Conservation (phyloP, 2,113 vertebrate species). For the Pungitius pungitius region DNA sequence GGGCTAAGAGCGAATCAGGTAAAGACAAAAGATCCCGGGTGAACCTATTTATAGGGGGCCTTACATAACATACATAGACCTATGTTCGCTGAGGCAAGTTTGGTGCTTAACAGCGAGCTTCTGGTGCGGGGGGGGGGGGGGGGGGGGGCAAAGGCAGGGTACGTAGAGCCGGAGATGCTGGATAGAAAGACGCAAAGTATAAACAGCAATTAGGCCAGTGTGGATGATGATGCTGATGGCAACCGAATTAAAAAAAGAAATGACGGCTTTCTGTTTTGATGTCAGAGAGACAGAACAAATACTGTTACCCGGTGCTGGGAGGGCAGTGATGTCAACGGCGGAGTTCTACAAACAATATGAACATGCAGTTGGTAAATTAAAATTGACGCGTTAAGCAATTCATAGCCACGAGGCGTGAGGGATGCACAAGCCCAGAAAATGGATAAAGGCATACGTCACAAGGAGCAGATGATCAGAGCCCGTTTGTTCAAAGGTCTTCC, state of each 20-base stretch:
- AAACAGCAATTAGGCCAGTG: conserved; percentile 48
- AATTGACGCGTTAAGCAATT: conserved; percentile 38
- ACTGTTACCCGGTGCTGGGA: conserved; percentile 51
- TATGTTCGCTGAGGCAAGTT: conserved; percentile 71
- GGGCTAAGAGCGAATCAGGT: conserved; percentile 86
- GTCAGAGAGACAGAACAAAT: conserved; percentile 39
- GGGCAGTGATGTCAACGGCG: conserved; percentile 57
- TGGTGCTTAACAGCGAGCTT: conserved; percentile 64
- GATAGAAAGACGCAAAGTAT: conserved; percentile 29
- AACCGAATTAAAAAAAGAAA: conserved; percentile 34
- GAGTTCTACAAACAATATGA: conserved; percentile 47
- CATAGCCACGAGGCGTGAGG: conserved; percentile 36
- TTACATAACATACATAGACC: conserved; percentile 84
- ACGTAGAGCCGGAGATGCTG: conserved; percentile 42
- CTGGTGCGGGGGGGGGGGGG: background rate
- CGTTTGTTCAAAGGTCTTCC: conserved; percentile 22
- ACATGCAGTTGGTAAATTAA: conserved; percentile 46
- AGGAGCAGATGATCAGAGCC: conserved; percentile 15
- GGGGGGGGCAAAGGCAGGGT: conserved; percentile 51
- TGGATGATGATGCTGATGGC: conserved; percentile 28
- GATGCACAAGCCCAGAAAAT: conserved; percentile 12
- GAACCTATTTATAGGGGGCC: conserved; percentile 83
- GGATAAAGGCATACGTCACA: conserved; percentile 37
- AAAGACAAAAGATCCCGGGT: conserved; percentile 87
- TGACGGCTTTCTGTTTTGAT: conserved; percentile 44